phyloP scores from a whole-genome alignment of 2,888 invertebrate genomes.

The Latheticus oryzae region DNA sequence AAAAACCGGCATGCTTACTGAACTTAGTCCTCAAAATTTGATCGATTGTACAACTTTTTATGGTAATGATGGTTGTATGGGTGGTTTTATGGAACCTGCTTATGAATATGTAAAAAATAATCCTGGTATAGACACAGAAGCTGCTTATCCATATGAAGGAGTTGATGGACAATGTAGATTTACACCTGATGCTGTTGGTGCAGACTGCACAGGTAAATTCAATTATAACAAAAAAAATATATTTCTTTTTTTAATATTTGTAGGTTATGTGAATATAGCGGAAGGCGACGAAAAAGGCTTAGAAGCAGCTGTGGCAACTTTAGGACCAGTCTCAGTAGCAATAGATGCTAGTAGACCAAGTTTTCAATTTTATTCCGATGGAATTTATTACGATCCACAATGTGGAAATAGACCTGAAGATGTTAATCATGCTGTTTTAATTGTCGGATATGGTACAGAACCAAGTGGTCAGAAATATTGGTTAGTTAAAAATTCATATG shows the following conservation, averaged over 20 bases:
- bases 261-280: slow-evolving; percentile 79
- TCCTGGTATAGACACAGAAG: slow-evolving; percentile 70
- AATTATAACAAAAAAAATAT: slow-evolving; percentile 7
- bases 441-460: slow-evolving; percentile 82
- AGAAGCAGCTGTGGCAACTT: slow-evolving; percentile 80
- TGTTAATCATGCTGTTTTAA: slow-evolving; percentile 84
- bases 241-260: slow-evolving; percentile 48
- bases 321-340: slow-evolving; percentile 88
- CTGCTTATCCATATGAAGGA: slow-evolving; percentile 68
- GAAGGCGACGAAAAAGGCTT: slow-evolving; percentile 78
- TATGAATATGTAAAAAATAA: slow-evolving; percentile 67
- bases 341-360: slow-evolving; percentile 82
- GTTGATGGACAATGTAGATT: slow-evolving; percentile 51
- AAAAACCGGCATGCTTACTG: slow-evolving; percentile 67
- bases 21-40: slow-evolving; percentile 70
- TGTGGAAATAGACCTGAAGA: slow-evolving; percentile 71
- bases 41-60: slow-evolving; percentile 69
- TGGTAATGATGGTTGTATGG: slow-evolving; percentile 69
- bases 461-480: slow-evolving; percentile 72
- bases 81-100: slow-evolving; percentile 68
- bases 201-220: slow-evolving; percentile 53
- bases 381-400: slow-evolving; percentile 81
- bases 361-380: slow-evolving; percentile 85
- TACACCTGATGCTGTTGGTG: slow-evolving; percentile 50
- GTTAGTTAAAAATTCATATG: slow-evolving; percentile 78